Base-by-base conservation (phyloP, 2,797 vertebrate species). In the Eleutherodactylus coqui region DNA sequence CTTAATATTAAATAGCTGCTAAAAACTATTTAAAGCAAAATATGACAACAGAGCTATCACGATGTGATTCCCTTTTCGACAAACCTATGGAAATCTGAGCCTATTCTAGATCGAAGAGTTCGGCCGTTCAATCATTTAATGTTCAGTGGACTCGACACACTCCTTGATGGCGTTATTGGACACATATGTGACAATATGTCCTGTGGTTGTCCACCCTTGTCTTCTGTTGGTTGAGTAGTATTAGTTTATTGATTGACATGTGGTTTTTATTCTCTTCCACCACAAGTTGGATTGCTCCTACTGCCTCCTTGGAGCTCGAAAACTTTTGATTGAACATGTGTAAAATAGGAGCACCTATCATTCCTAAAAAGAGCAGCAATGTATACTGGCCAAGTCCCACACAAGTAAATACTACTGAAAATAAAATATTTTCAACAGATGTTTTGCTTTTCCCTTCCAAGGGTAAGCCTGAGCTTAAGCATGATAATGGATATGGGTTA, bases 401-500 rank as follows among this genome's bases (percentile, higher is more conserved):
- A 45, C 36, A 73, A 70, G 79, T 6, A 84, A 55, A 60, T 84
- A 64, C n/a, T 27, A 60, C 51, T 45, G n/a, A 80, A 69, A 43
- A 45, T 79, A 58, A 79, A 79, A 29, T n/a, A 58, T 51, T 79
- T 70, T 45, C 16, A 41, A 43, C 84, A 85, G 67, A 73, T 85
- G 84, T 85, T 85, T 70, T 62, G 58, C 14, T 72, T 85, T 85
- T 85, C 32, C 8, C 5, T 34, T 80, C 58, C 78, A 81, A 64
- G 69, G 78, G n/a, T 9, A 75, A 60, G 27, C n/a, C 47, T 41
- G 5, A 75, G 41, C 24, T 38, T 81, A 36, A 29, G 69, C 29
- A 41, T 62, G 7, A 38, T 62, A 81, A 81, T 81, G 38, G 51
- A 73, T 58, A 80, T 34, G 43, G 72, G 60, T 51, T 60, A 81